These are phyloP conservation scores for Diorhabda sublineata DNA, from an alignment of 1,140 invertebrate species.

Conservation along the genomic window DNA sequence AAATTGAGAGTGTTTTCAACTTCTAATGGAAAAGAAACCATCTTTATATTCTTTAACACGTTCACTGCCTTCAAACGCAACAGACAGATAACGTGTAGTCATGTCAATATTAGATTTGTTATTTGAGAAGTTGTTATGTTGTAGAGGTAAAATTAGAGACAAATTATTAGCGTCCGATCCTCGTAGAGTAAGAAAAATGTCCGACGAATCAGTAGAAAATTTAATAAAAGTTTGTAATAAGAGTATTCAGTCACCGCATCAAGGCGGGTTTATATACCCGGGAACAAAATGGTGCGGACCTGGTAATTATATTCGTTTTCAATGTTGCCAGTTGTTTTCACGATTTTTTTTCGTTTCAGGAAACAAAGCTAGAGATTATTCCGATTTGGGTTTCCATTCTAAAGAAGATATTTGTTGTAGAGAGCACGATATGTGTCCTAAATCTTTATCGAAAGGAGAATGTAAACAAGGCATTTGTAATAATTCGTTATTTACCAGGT, in stretches of 20 bases:
- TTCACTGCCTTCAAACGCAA: no score
- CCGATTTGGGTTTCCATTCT: conserved; percentile 61
- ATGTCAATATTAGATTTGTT: no score
- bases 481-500: conserved; percentile 61
- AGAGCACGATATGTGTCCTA: conserved; percentile 71
- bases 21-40: no score
- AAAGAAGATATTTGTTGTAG: conserved; percentile 70
- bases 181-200: conserved; percentile 56
- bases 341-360: conserved; percentile 22
- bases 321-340: conserved; percentile 8
- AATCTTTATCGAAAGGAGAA: conserved; percentile 55
- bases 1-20: no score
- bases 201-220: conserved; percentile 56
- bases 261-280: conserved; percentile 48
- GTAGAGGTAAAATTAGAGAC: conserved; percentile 56
- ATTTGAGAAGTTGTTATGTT: not conserved
- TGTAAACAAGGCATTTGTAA: conserved; percentile 66
- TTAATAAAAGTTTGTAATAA: conserved; percentile 57
- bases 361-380: conserved; percentile 47
- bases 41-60: no score
- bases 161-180: conserved; percentile 58
- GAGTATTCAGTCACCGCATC: conserved; percentile 37
- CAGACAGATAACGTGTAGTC: no score
- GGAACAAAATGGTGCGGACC: conserved; percentile 68
- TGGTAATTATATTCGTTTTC: conserved; percentile 43